Base-by-base conservation (phyloP, 2,888 invertebrate species). In the Diplolepis rosae region DNA sequence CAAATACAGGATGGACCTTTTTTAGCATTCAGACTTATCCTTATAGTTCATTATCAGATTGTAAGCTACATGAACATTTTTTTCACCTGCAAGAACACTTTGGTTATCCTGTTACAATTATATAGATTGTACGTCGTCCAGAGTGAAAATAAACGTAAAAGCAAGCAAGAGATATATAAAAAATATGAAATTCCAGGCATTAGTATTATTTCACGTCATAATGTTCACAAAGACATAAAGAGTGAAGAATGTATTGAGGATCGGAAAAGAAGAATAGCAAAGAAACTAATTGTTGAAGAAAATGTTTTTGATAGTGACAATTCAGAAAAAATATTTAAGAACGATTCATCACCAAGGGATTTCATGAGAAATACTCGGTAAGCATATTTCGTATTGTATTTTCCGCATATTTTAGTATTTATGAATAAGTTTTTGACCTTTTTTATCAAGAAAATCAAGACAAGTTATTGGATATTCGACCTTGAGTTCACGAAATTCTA, bases 41-140 rank as follows among this genome's bases (percentile, higher is more conserved):
- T 98, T 52, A 97, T 98, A 72, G 92, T 95, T 9, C 94, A 96
- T 82, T 97, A 95, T 88, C 92, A 93, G 77, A 96, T 98, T 32
- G 94, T 97, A 78, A 97, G 95, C 82, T 97, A 98, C 84, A 97
- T 97, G 94, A 98, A 98, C 87, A 95, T 98, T 22, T 98, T 98
- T 90, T 98, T 98, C 90, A 97, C 97, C 0, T 97, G 96, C 89
- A 95, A 96, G 89, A 96, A 96, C 83, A 94, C 95, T 0, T 89
- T 96, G 87, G 97, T 98, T 9, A 97, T 98, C 73, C 89, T 96
- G 0, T 91, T 98, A 0, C 96, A 97, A 87, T 90, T 96, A 70
- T 97, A 97, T 85, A 90, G 96, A 5, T 90, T 97, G 0, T 94
- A 95, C 84, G 95, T 96, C 0, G 92, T 96, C 0, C 94, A 95